These are phyloP conservation scores for Psephotus haematonotus DNA, from an alignment of 2,113 vertebrate species.

Conservation along the genomic window DNA sequence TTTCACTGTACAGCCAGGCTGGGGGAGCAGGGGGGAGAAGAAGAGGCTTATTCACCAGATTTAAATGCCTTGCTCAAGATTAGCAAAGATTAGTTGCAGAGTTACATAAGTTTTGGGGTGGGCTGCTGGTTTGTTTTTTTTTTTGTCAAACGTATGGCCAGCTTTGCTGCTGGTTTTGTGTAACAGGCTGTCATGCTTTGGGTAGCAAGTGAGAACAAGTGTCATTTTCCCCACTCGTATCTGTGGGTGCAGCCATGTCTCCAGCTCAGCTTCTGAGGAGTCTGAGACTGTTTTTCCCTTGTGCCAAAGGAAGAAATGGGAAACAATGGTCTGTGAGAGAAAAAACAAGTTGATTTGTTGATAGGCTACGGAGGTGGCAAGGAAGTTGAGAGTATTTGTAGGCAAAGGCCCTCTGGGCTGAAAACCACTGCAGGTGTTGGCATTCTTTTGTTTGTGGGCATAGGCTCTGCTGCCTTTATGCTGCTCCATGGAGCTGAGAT, in stretches of 20 bases:
- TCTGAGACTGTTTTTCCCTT: neutral
- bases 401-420: neutral
- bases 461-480: neutral
- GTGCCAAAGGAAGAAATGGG: neutral
- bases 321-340: neutral
- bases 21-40: neutral
- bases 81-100: slow-evolving; percentile 43
- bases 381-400: neutral
- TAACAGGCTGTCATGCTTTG: neutral
- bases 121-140: neutral
- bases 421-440: neutral
- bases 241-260: neutral
- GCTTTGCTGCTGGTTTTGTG: neutral
- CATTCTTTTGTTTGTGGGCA: neutral
- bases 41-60: slow-evolving; percentile 30
- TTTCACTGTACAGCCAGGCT: neutral
- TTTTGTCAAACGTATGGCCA: neutral
- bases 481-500: neutral
- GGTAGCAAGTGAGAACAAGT: neutral
- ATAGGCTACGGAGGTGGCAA: neutral
- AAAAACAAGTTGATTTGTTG: neutral
- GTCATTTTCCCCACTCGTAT: rapidly evolving
- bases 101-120: slow-evolving; percentile 31
- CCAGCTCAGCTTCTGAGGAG: neutral
- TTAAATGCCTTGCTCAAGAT: slow-evolving; percentile 50